Conservation (phyloP, 1,140 invertebrate species). For the Trichonephila inaurata region DNA sequence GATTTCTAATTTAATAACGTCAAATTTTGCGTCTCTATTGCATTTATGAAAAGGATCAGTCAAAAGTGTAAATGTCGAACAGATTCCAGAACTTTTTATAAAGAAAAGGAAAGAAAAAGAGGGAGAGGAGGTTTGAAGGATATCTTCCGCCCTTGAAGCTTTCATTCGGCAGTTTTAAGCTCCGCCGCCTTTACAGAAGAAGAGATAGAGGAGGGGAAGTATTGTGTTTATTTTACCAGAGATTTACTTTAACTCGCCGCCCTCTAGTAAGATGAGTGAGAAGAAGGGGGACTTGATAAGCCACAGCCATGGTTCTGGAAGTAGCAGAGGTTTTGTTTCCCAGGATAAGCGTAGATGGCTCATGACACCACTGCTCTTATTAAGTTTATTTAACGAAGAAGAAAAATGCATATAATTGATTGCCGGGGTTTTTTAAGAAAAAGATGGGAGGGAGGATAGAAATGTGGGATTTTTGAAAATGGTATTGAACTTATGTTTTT, state of each 20-base stretch:
- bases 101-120: background rate
- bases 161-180: conserved; percentile 57
- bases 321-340: conserved; percentile 4
- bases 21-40: no score
- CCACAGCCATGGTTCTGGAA: conserved; percentile 41
- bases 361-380: background rate
- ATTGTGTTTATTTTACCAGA: conserved; percentile 69
- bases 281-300: conserved; percentile 36
- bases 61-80: no score
- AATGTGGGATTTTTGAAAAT: no score
- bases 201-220: background rate
- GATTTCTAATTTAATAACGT: no score
- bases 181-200: conserved; percentile 15
- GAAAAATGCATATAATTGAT: no score
- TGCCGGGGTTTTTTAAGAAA: no score
- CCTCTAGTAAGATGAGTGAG: background rate
- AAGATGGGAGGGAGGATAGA: no score
- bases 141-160: conserved; percentile 28
- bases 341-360: background rate
- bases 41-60: no score
- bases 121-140: background rate
- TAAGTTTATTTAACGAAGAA: no score
- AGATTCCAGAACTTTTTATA: no score
- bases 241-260: conserved; percentile 70
- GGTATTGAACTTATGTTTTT: no score